Base-by-base conservation (phyloP, 1,140 invertebrate genomes). In the Helicoverpa armigera region DNA sequence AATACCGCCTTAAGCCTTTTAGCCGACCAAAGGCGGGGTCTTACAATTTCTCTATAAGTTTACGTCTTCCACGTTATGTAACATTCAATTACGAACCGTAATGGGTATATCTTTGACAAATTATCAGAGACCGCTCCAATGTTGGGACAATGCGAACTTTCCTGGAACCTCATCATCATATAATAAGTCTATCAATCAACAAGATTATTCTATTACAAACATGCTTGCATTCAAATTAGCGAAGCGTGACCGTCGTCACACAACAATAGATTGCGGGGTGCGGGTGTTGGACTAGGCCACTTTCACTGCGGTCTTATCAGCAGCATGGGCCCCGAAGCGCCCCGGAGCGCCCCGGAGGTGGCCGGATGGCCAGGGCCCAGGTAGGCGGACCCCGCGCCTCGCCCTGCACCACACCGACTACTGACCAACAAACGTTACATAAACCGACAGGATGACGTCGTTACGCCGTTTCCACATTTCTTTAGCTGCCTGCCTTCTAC, bases 31-130 rank as follows among this genome's bases (percentile, higher is more conserved):
- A 88, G 90, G 88, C 87, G 82, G 80, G 81, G 80, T 81, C 80
- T 85, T 84, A 88, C 82, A 89, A 92, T 91, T 89, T 91, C 89
- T 90, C 89, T 88, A 87, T 89, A 83, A 92, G 87, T 91, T 79
- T 82, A 79, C 77, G 81, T 67, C 70, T 82, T 88, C 85, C 85
- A 82, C 67, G 70, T 93, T 91, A 90, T 86, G 87, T 90, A 93
- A 94, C 86, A 80, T 92, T 90, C 90, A 93, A 93, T 93, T 91
- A 91, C 82, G 81, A 61, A 61, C 80, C 87, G 83, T 90, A 90
- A 91, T 87, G 86, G 84, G 86, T 87, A 88, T 85, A 86, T 88
- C 85, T 87, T 86, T 87, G 84, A 89, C 85, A 87, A 86, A 89
- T 87, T 82, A 84, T 88, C 83, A 85, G 69, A 63, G 83, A 74